Evolutionary conservation across 2,888 invertebrate genomes (phyloP), one percentile per base, ranked within the genome.

Genomic region (Drosophila ustulata): DNA sequence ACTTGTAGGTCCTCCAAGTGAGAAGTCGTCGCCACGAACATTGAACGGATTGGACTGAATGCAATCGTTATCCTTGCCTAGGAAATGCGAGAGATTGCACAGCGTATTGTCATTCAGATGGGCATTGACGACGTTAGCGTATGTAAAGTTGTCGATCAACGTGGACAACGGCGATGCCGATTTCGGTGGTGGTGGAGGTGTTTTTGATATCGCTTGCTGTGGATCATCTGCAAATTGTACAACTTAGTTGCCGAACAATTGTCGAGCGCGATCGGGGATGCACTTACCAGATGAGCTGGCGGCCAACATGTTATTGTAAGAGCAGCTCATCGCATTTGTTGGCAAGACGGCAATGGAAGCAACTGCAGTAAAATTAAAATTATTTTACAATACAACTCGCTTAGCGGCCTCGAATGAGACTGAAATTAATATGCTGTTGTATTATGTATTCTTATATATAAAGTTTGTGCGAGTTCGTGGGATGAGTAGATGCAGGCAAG

Each of bases 21-120:
- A 34, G 6, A 25, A 34, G 5, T 50, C 50, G 9, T 50, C 23
- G 4, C 25, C 25, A 7, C 26, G n/a, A 13, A n/a, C 37, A 7
- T 51, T 26, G 8, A 37, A 51, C 4, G n/a, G 51, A 26, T 37
- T 51, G 13, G 26, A 37, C 37, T 50, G 50, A 23, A 50, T 50
- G 34, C 11, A n/a, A 5, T 6, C 45, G n/a, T 34, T 25, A 1
- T 58, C 37, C 39, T 39, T 46, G 11, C 11, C 23, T n/a, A 9
- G 4, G 0, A 50, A 1, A 5, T 18, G 9, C n/a, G 49, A 0
- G 3, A 6, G 25, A 11, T 46, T 59, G 7, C 9, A 1, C 28
- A 53, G 23, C 1, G 8, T 7, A 34, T 45, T 30, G 5, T 0
- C 30, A 7, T 34, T 11, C 9, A 11, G 11, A 2, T 9, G 0